A percentile compares a stretch with the other conserved stretches of the same genome.
Evolutionary conservation across 2,797 vertebrate species (phyloP).

Genomic region (Simalia tracyae): DNA sequence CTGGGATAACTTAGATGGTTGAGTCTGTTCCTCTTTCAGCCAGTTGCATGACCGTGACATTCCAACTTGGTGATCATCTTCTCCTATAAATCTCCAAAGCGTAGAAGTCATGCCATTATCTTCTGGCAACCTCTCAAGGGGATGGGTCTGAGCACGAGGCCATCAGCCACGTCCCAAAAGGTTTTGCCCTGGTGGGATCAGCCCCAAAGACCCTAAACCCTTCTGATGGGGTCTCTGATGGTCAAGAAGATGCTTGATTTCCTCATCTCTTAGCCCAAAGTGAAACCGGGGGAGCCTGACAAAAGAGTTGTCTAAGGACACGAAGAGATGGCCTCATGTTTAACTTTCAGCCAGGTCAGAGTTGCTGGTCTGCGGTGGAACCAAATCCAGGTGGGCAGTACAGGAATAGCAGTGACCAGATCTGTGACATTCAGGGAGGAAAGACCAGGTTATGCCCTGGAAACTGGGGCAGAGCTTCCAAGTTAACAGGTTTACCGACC

Average conservation of each 20-base stretch:
- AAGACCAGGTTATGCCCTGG: neutral
- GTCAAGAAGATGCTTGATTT: neutral
- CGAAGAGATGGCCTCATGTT: neutral
- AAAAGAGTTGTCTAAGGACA: too few relatives aligned
- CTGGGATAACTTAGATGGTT: neutral
- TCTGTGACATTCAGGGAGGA: neutral
- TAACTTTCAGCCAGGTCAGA: neutral
- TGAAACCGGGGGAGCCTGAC: neutral
- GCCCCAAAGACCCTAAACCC: neutral
- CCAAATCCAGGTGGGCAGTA: neutral
- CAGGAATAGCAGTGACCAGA: neutral
- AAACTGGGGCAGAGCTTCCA: neutral
- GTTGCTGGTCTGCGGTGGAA: neutral
- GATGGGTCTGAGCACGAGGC: neutral
- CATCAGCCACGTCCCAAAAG: neutral
- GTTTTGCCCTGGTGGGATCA: neutral
- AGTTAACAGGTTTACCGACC: neutral
- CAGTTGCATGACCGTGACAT: neutral
- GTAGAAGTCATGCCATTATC: neutral
- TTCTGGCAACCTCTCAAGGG: neutral
- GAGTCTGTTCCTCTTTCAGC: neutral
- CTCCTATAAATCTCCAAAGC: neutral
- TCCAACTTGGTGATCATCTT: neutral
- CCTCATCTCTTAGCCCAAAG: neutral
- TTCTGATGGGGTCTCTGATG: too few relatives aligned